Evolutionary conservation across 2,888 invertebrate species (phyloP).

Genomic region (Cryptocephalus primarius): DNA sequence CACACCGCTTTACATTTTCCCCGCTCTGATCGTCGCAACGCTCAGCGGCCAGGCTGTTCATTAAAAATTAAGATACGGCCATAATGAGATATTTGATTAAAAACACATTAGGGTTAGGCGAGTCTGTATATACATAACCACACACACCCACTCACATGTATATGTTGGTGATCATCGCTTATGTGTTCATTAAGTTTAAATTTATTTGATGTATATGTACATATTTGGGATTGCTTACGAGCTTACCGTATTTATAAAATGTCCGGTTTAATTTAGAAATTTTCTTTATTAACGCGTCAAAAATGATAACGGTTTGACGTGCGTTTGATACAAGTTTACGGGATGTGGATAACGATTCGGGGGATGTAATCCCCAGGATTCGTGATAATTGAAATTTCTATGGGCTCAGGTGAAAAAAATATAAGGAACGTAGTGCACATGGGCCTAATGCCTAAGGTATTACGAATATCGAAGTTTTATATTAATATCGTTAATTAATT

Average conservation of each 20-base stretch:
- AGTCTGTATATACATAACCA: conserved; percentile 2
- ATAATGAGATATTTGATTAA: conserved; percentile 39
- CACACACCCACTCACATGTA: not conserved
- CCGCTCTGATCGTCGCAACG: not conserved
- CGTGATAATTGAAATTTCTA: too few species aligned
- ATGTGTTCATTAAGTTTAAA: not conserved
- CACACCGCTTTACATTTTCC: too few species aligned
- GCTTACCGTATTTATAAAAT: not conserved
- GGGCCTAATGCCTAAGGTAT: too few species aligned
- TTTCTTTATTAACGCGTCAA: not conserved
- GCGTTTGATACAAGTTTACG: too few species aligned
- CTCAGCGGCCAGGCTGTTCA: conserved; percentile 23
- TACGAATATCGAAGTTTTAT: too few species aligned
- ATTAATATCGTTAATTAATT: too few species aligned
- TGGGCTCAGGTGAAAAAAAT: too few species aligned
- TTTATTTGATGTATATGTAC: not conserved
- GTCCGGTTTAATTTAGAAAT: not conserved
- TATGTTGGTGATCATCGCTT: not conserved
- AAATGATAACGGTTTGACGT: not conserved
- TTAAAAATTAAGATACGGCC: conserved; percentile 37
- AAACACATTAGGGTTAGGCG: conserved; percentile 35
- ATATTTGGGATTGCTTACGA: not conserved
- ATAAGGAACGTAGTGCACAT: too few species aligned
- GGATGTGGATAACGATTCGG: too few species aligned
- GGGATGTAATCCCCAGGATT: too few species aligned